Conservation (phyloP, 1,140 invertebrate genomes). For the Bilobella aurantiaca region DNA sequence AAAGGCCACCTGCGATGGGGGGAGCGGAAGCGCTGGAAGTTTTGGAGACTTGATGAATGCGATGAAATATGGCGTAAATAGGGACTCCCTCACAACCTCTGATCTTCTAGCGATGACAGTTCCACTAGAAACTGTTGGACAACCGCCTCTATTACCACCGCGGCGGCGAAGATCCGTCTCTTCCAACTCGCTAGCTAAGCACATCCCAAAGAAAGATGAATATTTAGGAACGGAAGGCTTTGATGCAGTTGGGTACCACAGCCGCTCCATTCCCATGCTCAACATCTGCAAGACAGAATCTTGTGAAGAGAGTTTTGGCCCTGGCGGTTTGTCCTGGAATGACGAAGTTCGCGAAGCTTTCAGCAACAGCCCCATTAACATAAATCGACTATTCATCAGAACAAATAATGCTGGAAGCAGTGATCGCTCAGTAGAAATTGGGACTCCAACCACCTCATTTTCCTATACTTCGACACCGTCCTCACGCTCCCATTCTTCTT, state of each 20-base stretch:
- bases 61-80: constrained; percentile 53
- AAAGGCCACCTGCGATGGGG: neutral
- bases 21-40: constrained; percentile 43
- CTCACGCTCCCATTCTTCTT: constrained; percentile 16
- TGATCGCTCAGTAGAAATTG: too few species aligned
- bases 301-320: neutral
- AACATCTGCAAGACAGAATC: neutral
- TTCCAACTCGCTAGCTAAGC: neutral
- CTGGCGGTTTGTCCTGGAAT: neutral
- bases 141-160: neutral
- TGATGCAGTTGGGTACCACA: neutral
- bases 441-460: constrained; percentile 17
- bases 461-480: constrained; percentile 13
- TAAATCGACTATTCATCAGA: neutral
- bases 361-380: neutral
- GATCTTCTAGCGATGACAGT: constrained; percentile 52
- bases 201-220: too few species aligned
- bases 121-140: constrained; percentile 56
- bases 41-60: constrained; percentile 67
- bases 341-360: neutral
- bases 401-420: neutral
- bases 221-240: neutral
- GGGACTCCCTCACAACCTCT: constrained; percentile 50
- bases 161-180: neutral
- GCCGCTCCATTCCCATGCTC: neutral